Conservation (phyloP, 2,888 invertebrate genomes). For the Brachyptera putata region DNA sequence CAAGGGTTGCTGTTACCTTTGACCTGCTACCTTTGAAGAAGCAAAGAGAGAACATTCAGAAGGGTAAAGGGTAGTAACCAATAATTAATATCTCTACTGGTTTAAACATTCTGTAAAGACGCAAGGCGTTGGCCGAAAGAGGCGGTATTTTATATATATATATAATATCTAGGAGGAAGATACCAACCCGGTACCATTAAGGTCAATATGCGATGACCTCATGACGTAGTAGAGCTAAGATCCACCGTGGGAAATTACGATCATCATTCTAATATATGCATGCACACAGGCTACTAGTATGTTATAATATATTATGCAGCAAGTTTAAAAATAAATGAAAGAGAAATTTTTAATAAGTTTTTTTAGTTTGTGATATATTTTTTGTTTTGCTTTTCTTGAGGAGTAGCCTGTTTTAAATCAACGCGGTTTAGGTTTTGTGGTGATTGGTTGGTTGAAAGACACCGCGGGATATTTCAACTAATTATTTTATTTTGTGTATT, state of each 20-base stretch:
- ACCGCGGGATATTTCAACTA: background rate
- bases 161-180: too few species aligned
- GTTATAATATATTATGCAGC: too few species aligned
- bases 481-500: constrained; percentile 13
- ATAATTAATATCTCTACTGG: background rate
- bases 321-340: too few species aligned
- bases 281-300: constrained; percentile 8
- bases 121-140: background rate
- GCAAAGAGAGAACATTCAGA: background rate
- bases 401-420: background rate
- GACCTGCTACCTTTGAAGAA: too few species aligned
- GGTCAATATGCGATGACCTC: constrained; percentile 1
- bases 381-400: background rate
- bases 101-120: background rate
- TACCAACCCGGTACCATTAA: background rate
- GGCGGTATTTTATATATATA: background rate
- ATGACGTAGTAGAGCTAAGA: constrained; percentile 2
- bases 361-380: constrained; percentile 6
- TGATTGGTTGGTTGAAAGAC: background rate
- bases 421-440: background rate
- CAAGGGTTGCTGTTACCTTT: too few species aligned
- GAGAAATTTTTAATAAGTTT: constrained; percentile 2
- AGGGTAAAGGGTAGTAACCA: background rate
- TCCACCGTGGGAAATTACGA: constrained; percentile 2
- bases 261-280: constrained; percentile 8